Evolutionary conservation across 2,797 vertebrate genomes (phyloP).

Genomic region (Pelodytes ibericus): DNA sequence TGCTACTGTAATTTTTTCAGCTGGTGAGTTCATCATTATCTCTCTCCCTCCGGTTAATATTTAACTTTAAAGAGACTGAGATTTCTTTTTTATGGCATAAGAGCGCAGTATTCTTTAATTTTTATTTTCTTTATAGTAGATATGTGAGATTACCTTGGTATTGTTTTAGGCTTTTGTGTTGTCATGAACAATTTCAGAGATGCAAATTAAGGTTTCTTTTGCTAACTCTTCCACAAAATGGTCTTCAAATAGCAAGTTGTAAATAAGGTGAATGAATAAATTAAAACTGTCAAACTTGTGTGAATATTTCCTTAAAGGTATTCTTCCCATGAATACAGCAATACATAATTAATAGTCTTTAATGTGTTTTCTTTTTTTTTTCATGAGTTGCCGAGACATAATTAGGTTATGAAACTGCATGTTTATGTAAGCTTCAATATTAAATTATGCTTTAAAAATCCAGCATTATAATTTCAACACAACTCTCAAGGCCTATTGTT

Average conservation of each 20-base stretch:
- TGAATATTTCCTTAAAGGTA: conserved; percentile 52
- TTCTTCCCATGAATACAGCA: conserved; percentile 50
- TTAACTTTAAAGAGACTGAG: too few relatives aligned
- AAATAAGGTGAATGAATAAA: conserved; percentile 46
- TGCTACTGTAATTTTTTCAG: too few relatives aligned
- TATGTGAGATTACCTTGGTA: too few relatives aligned
- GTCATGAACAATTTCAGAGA: not conserved
- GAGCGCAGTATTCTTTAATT: too few relatives aligned
- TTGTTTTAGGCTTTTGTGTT: too few relatives aligned
- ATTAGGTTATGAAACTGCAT: conserved; percentile 56
- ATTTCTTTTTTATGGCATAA: too few relatives aligned
- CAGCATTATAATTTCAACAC: not conserved
- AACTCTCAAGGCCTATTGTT: not conserved
- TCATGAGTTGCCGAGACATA: conserved; percentile 49
- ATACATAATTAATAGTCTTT: conserved; percentile 62
- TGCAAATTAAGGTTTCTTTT: not conserved
- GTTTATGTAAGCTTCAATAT: conserved; percentile 34
- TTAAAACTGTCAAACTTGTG: conserved; percentile 55
- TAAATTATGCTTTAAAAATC: conserved; percentile 10
- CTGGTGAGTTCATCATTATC: too few relatives aligned
- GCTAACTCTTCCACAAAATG: not conserved
- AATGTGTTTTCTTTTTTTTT: conserved; percentile 59
- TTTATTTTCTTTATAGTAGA: too few relatives aligned
- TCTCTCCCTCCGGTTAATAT: too few relatives aligned
- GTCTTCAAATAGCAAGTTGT: not conserved